Evolutionary conservation across 1,140 invertebrate species (phyloP).

Genomic region (Drosophila insularis): DNA sequence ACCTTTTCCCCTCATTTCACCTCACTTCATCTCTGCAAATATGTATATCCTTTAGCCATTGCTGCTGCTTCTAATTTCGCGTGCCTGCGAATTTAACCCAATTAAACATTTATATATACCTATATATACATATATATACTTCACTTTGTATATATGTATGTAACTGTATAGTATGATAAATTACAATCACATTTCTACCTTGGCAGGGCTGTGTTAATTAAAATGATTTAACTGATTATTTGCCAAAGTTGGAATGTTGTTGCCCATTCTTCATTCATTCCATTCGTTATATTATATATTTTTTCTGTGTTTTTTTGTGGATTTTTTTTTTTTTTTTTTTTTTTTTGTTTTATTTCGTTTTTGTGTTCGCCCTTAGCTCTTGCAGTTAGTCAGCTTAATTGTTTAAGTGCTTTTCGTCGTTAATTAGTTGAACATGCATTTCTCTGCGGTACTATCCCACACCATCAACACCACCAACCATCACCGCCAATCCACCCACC

Average conservation of each 20-base stretch:
- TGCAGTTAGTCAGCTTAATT: constrained; percentile 60
- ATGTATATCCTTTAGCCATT: neutral
- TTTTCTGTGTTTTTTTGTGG: constrained; percentile 50
- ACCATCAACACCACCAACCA: constrained; percentile 19
- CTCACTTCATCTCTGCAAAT: constrained; percentile 2
- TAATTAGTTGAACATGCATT: constrained; percentile 72
- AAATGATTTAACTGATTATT: constrained; percentile 79
- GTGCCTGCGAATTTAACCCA: constrained; percentile 30
- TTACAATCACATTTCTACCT: constrained; percentile 54
- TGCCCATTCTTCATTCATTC: constrained; percentile 39
- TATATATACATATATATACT: constrained; percentile 21
- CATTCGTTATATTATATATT: neutral
- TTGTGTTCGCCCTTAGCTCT: constrained; percentile 34
- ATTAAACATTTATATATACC: constrained; percentile 25
- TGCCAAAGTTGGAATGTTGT: constrained; percentile 51
- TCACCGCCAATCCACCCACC: neutral
- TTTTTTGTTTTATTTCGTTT: constrained; percentile 22
- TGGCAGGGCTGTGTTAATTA: constrained; percentile 68
- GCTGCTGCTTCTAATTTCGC: neutral
- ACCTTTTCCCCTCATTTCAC: constrained; percentile 4
- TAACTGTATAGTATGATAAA: constrained; percentile 51
- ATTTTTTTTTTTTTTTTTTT: constrained; percentile 30
- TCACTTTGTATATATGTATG: neutral
- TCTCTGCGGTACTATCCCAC: constrained; percentile 33
- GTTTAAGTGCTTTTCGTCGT: constrained; percentile 77